phyloP scores from a whole-genome alignment of 1,140 invertebrate genomes.

The Orchesella cincta region DNA sequence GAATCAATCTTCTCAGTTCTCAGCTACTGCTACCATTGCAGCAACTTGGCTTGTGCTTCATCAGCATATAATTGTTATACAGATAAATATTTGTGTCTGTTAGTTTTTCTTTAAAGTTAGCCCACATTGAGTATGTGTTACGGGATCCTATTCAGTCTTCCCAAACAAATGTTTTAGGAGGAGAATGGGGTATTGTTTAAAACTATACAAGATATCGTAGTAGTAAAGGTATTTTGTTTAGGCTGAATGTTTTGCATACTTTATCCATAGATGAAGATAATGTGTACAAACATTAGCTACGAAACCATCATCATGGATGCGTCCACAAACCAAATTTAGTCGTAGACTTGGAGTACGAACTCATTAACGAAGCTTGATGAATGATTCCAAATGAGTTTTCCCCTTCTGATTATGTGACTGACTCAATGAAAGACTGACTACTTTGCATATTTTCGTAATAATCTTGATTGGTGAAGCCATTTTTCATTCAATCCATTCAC shows the following conservation, averaged over 20 bases:
- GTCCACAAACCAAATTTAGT: background rate
- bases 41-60: background rate
- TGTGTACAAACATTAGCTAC: too few species aligned
- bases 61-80: constrained; percentile 14
- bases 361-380: background rate
- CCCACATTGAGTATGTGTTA: too few species aligned
- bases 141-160: too few species aligned
- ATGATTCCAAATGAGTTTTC: background rate
- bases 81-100: background rate
- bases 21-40: too few species aligned
- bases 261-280: background rate
- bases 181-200: background rate
- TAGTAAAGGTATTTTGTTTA: background rate
- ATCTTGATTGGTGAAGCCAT: background rate
- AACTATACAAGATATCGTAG: background rate
- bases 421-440: too few species aligned
- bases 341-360: background rate
- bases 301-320: background rate
- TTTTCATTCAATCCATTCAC: background rate
- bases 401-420: too few species aligned
- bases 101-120: background rate
- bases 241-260: constrained; percentile 2
- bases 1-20: background rate
- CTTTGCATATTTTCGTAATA: too few species aligned
- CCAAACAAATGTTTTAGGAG: too few species aligned